Percentiles rank a stretch among this genome's conserved stretches.
Conservation (phyloP, 2,797 vertebrate genomes). For the Phoebastria nigripes region DNA sequence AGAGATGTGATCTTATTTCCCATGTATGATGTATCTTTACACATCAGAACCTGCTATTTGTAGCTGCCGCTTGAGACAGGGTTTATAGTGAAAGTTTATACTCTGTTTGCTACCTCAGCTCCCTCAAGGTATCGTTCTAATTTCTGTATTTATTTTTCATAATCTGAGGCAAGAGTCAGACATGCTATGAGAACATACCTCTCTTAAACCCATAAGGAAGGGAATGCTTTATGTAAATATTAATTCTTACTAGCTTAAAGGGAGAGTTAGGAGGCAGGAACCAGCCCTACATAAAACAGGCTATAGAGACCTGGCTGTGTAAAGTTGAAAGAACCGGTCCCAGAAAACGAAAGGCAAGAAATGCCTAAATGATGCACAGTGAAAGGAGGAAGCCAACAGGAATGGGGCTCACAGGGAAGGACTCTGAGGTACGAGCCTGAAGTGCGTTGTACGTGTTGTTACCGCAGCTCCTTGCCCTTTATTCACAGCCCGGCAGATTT, state of each 20-base stretch:
- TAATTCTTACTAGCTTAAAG: background rate
- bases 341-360: background rate
- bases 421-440: background rate
- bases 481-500: background rate
- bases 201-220: background rate
- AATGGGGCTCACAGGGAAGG: background rate
- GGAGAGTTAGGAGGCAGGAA: background rate
- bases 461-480: background rate
- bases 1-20: background rate
- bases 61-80: background rate
- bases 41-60: background rate
- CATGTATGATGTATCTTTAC: background rate
- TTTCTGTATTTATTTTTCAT: background rate
- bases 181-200: background rate
- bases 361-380: background rate
- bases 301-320: background rate
- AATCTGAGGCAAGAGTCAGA: background rate
- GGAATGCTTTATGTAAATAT: background rate
- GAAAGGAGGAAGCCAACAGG: background rate
- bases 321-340: background rate
- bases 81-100: background rate
- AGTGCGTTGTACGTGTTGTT: fast-evolving
- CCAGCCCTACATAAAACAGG: background rate
- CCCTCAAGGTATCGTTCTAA: background rate
- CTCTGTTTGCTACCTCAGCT: background rate